Conservation (phyloP, 2,888 invertebrate species). For the Drosophila parthenogenetica region DNA sequence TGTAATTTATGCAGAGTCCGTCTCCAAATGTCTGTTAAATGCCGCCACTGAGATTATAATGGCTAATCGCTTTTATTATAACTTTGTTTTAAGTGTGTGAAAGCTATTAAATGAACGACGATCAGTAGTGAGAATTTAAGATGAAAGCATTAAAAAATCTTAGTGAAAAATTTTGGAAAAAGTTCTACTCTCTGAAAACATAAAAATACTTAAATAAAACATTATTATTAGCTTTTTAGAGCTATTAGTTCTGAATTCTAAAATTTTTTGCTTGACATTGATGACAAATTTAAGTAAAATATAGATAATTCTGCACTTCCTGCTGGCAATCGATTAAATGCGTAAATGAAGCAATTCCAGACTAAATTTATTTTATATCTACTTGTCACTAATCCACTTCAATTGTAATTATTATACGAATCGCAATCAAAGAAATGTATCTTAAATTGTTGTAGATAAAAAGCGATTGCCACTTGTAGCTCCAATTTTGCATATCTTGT, state of each 20-base stretch:
- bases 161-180: not conserved
- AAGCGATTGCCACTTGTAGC: slow-evolving; percentile 31
- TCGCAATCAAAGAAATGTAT: slow-evolving; percentile 28
- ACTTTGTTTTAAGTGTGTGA: slow-evolving; percentile 67
- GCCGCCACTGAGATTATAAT: slow-evolving; percentile 55
- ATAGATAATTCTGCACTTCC: slow-evolving; percentile 8
- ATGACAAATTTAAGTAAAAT: not conserved
- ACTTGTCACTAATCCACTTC: slow-evolving; percentile 6
- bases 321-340: slow-evolving; percentile 4
- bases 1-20: slow-evolving; percentile 69
- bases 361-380: slow-evolving; percentile 3
- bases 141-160: not conserved
- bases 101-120: slow-evolving; percentile 64
- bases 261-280: not conserved
- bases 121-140: slow-evolving; percentile 9
- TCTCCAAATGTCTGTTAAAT: slow-evolving; percentile 62
- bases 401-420: slow-evolving; percentile 14
- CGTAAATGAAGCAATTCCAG: not conserved
- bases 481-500: slow-evolving; percentile 12
- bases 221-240: too few relatives aligned
- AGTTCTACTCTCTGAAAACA: too few relatives aligned
- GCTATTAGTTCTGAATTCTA: too few relatives aligned
- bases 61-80: slow-evolving; percentile 46
- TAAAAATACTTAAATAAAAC: too few relatives aligned
- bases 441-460: slow-evolving; percentile 36